Evolutionary conservation across 1,140 invertebrate species (phyloP).

Genomic region (Drosophila albomicans): DNA sequence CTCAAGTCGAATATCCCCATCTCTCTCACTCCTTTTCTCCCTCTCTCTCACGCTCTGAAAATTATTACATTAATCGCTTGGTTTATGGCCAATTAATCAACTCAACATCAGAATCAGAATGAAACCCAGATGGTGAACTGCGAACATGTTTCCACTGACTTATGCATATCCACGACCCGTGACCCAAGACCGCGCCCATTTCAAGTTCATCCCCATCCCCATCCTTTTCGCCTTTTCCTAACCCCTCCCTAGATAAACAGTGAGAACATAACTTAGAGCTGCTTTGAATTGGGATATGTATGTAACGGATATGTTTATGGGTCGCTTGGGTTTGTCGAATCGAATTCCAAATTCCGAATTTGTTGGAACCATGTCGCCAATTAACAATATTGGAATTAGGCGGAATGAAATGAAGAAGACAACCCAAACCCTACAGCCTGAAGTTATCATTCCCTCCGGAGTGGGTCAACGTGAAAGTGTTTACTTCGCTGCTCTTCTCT

Average conservation of each 20-base stretch:
- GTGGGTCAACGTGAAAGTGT: slow-evolving; percentile 51
- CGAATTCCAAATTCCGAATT: background rate
- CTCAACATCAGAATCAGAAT: slow-evolving; percentile 16
- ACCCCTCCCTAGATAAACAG: slow-evolving; percentile 27
- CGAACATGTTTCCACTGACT: slow-evolving; percentile 24
- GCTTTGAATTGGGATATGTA: slow-evolving; percentile 45
- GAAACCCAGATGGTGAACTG: background rate
- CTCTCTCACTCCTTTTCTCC: too few species aligned
- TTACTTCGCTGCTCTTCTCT: slow-evolving; percentile 36
- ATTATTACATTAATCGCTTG: slow-evolving; percentile 66
- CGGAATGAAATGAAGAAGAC: background rate
- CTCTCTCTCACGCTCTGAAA: background rate
- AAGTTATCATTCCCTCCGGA: slow-evolving; percentile 3
- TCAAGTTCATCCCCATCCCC: background rate
- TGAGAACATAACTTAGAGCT: slow-evolving; percentile 44
- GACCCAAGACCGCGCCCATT: slow-evolving; percentile 39
- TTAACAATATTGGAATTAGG: slow-evolving; percentile 71
- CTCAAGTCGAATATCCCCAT: background rate
- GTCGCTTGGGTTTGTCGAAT: slow-evolving; percentile 31
- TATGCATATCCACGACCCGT: slow-evolving; percentile 22
- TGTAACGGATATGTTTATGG: slow-evolving; percentile 63
- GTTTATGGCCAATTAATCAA: slow-evolving; percentile 78
- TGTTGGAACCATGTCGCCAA: slow-evolving; percentile 55
- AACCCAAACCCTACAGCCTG: background rate
- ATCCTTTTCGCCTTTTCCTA: background rate